phyloP scores from a whole-genome alignment of 2,888 invertebrate genomes.

The Opisthograptis luteolata region DNA sequence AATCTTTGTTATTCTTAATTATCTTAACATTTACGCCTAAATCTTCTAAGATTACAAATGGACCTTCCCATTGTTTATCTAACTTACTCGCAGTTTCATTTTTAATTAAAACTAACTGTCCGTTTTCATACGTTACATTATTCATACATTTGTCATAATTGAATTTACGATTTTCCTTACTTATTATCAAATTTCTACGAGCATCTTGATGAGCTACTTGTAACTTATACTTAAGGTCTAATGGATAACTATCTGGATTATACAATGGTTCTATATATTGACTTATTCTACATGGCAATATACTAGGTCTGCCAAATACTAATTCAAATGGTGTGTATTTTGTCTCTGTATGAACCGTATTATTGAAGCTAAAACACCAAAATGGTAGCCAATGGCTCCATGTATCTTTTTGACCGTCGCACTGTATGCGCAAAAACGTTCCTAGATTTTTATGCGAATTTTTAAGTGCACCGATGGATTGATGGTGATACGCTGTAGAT shows the following conservation, averaged over 20 bases:
- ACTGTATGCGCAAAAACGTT: not conserved
- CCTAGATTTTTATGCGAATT: not conserved
- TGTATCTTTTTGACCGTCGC: not conserved
- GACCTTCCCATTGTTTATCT: not conserved
- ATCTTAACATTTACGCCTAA: not conserved
- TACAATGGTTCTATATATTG: not conserved
- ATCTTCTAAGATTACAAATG: not conserved
- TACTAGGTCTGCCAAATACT: not conserved
- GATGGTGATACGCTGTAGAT: not conserved
- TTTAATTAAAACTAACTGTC: not conserved
- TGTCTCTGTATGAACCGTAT: not conserved
- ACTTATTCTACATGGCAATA: not conserved
- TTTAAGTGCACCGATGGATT: not conserved
- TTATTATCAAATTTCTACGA: not conserved
- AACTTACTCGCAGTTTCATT: slow-evolving; percentile 1
- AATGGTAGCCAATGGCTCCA: slow-evolving; percentile 4
- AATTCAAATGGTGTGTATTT: slow-evolving; percentile 4
- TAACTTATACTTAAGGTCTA: slow-evolving; percentile 1
- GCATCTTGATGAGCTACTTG: not conserved
- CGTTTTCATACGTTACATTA: not conserved
- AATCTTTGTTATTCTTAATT: not conserved
- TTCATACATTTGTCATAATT: not conserved
- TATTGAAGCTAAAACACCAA: not conserved
- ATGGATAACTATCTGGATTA: not conserved
- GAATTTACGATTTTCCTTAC: not conserved